Conservation (phyloP, 2,113 vertebrate genomes). For the Ranitomeya variabilis region DNA sequence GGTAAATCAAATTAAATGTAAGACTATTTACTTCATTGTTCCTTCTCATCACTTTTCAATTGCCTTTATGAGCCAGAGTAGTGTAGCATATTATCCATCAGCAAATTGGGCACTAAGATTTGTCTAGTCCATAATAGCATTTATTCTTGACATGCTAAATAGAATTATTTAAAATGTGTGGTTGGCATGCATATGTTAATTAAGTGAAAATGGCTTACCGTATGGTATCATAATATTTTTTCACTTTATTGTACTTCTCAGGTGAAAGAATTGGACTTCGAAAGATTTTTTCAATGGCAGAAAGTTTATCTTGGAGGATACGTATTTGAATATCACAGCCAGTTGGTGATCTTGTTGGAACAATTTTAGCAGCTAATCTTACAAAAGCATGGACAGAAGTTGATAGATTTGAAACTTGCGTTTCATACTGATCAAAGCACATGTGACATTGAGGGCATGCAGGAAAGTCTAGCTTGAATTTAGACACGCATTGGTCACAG, state of each 20-base stretch:
- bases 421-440: slow-evolving; percentile 77
- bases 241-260: slow-evolving; percentile 65
- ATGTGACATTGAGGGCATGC: slow-evolving; percentile 76
- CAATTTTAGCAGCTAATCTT: slow-evolving; percentile 64
- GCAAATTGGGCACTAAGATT: no score
- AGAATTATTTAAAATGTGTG: not conserved
- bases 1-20: no score
- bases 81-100: no score
- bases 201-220: slow-evolving; percentile 65
- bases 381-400: slow-evolving; percentile 69
- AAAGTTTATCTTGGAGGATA: slow-evolving; percentile 69
- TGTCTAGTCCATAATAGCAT: no score
- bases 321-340: slow-evolving; percentile 63
- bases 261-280: slow-evolving; percentile 64
- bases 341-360: slow-evolving; percentile 64
- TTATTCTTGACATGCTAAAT: not conserved
- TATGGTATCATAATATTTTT: slow-evolving; percentile 69
- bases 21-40: no score
- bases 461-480: slow-evolving; percentile 75
- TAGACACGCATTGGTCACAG: slow-evolving; percentile 75
- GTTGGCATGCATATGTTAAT: not conserved
- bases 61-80: no score
- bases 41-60: no score
- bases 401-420: slow-evolving; percentile 68
- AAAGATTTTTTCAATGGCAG: slow-evolving; percentile 69